phyloP scores from a whole-genome alignment of 2,797 vertebrate genomes.

The Urophycis tenuis region DNA sequence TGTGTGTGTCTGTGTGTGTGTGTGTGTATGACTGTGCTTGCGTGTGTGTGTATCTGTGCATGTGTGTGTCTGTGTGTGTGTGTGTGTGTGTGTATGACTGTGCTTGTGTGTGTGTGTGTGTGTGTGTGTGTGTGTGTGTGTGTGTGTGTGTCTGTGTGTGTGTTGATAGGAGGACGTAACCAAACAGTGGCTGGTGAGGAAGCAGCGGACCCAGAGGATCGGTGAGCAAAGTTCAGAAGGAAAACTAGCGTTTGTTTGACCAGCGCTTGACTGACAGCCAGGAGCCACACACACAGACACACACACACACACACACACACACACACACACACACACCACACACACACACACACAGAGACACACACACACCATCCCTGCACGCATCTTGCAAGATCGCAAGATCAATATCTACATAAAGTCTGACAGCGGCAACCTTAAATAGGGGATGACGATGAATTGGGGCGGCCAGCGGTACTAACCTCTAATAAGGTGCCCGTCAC shows the following conservation, averaged over 20 bases:
- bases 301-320: slow-evolving; percentile 2
- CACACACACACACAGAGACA: background rate
- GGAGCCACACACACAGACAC: background rate
- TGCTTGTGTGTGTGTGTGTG: no score
- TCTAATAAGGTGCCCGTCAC: no score
- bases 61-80: background rate
- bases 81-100: no score
- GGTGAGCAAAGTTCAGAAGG: slow-evolving; percentile 53
- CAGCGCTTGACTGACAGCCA: background rate
- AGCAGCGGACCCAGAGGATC: slow-evolving; percentile 64
- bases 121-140: background rate
- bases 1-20: no score
- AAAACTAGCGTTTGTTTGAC: background rate
- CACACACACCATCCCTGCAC: background rate
- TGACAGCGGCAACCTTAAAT: no score
- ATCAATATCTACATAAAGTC: background rate
- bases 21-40: background rate
- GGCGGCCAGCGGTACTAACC: no score
- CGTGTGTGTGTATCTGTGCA: background rate
- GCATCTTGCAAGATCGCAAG: background rate
- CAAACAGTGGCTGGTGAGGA: slow-evolving; percentile 68
- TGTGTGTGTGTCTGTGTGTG: slow-evolving; percentile 13
- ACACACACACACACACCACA: background rate
- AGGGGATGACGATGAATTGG: no score
- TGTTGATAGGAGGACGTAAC: slow-evolving; percentile 65